Conservation (phyloP, 2,797 vertebrate species). For the Petrocephalus sullivani region DNA sequence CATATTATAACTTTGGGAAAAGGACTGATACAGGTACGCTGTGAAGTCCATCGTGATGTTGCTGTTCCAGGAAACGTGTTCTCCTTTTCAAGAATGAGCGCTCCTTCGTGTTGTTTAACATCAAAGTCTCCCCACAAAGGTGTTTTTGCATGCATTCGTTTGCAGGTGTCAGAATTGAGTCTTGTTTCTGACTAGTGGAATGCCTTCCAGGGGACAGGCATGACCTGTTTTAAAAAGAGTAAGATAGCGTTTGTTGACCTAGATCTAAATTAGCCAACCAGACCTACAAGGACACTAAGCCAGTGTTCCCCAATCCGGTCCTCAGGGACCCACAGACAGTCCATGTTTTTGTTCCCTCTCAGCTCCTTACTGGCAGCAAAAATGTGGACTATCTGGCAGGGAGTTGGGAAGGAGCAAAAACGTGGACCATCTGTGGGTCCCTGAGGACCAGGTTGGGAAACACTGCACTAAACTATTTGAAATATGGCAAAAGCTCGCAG, state of each 20-base stretch:
- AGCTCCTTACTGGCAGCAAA: neutral
- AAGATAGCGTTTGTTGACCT: neutral
- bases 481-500: neutral
- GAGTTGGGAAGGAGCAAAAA: neutral
- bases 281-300: neutral
- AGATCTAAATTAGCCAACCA: neutral
- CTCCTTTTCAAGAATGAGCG: neutral
- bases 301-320: neutral
- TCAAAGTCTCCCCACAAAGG: neutral
- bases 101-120: neutral
- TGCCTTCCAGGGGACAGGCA: neutral
- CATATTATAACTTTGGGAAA: neutral
- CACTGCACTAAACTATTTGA: neutral
- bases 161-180: neutral
- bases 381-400: neutral
- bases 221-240: neutral
- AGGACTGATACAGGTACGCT: neutral
- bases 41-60: neutral
- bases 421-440: neutral
- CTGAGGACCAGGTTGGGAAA: neutral
- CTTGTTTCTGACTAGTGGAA: neutral
- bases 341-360: neutral
- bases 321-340: neutral
- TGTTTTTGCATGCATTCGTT: neutral
- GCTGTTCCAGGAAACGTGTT: neutral